Percentiles rank a stretch among this genome's conserved stretches.
phyloP scores from a whole-genome alignment of 2,113 vertebrate genomes.

The Zapornia atra region DNA sequence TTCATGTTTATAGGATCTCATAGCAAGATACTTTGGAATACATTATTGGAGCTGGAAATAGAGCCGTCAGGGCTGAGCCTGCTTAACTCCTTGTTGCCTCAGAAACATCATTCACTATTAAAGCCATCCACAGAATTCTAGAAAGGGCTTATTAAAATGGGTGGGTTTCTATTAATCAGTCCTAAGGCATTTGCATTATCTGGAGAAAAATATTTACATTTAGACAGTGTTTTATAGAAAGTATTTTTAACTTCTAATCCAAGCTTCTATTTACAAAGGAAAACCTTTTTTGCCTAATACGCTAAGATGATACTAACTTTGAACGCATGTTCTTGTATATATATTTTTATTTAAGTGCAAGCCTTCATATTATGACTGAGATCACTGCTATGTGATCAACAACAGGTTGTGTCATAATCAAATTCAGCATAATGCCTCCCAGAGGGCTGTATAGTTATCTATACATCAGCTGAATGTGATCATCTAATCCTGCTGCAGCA shows the following conservation, averaged over 20 bases:
- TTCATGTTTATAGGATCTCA: background rate
- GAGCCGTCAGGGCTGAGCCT: background rate
- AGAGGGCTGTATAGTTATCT: background rate
- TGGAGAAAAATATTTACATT: background rate
- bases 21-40: background rate
- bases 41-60: conserved; percentile 20
- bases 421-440: background rate
- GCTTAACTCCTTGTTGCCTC: background rate
- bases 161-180: background rate
- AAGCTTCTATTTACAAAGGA: background rate
- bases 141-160: background rate
- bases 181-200: background rate
- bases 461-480: background rate
- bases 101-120: background rate
- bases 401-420: background rate
- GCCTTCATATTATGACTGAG: background rate
- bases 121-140: background rate
- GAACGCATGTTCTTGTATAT: background rate
- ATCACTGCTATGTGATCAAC: background rate
- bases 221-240: background rate
- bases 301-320: background rate
- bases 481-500: accelerated
- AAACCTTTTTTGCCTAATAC: background rate
- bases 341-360: background rate
- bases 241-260: background rate